Conservation (phyloP, 1,140 invertebrate species). For the Sarcophaga peregrina region DNA sequence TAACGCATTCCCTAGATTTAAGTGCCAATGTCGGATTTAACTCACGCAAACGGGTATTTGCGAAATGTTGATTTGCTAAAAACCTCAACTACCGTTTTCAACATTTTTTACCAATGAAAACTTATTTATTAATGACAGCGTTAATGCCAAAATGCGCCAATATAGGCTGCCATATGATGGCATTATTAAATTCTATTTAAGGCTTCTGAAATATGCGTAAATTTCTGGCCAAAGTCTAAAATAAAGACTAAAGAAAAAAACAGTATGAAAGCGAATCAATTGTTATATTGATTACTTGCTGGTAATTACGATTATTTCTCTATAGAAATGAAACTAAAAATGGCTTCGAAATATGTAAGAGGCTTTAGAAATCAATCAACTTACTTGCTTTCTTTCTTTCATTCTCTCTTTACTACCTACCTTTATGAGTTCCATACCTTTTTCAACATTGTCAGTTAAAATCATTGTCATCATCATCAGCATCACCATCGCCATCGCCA, state of each 20-base stretch:
- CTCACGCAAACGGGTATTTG: not conserved
- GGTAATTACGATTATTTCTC: constrained; percentile 1
- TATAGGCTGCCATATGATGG: not conserved
- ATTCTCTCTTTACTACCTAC: too few species aligned
- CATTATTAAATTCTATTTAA: constrained; percentile 13
- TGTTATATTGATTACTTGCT: not conserved
- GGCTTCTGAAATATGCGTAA: constrained; percentile 6
- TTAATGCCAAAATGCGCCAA: too few species aligned
- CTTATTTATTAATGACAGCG: not conserved
- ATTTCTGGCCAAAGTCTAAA: not conserved
- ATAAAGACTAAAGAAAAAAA: not conserved
- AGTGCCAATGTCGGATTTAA: not conserved
- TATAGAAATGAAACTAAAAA: not conserved
- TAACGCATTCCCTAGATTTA: too few species aligned
- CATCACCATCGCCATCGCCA: not conserved
- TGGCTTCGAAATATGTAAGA: constrained; percentile 16
- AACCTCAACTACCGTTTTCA: constrained; percentile 11
- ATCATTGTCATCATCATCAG: not conserved
- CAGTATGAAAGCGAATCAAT: not conserved
- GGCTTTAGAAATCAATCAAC: not conserved
- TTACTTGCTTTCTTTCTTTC: not conserved
- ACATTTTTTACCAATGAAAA: not conserved
- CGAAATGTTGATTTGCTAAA: not conserved
- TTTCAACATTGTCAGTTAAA: constrained; percentile 1
- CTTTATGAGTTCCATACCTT: too few species aligned